Evolutionary conservation across 1,140 invertebrate genomes (phyloP).

Genomic region (Dicyema japonicum): DNA sequence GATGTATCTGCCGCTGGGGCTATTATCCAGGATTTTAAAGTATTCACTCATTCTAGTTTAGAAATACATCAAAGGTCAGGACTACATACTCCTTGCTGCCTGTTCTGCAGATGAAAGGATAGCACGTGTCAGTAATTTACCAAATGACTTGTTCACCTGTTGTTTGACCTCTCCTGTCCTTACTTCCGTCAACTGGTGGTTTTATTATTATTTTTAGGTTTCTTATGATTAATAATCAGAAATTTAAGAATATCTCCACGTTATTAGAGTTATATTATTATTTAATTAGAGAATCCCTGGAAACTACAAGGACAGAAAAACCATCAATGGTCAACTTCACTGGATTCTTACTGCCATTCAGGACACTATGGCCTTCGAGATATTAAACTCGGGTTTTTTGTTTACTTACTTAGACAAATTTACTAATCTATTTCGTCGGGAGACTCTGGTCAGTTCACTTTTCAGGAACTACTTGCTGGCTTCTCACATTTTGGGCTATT

Average conservation of each 20-base stretch:
- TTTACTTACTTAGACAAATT: conserved; percentile 37
- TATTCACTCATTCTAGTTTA: too few relatives aligned
- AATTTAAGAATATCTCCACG: conserved; percentile 2
- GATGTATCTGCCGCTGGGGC: too few relatives aligned
- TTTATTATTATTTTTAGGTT: conserved; percentile 4
- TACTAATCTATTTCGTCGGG: conserved; percentile 62
- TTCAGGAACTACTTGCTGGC: conserved; percentile 86
- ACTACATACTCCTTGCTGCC: conserved; percentile 77
- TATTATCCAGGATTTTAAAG: too few relatives aligned
- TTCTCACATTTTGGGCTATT: conserved; percentile 67
- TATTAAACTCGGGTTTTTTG: conserved; percentile 4
- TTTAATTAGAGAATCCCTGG: conserved; percentile 38
- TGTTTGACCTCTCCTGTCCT: conserved; percentile 90
- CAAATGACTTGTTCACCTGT: conserved; percentile 87
- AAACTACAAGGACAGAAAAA: conserved; percentile 58
- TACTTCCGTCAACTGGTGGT: conserved; percentile 56
- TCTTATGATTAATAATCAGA: conserved; percentile 1
- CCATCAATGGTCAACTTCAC: conserved; percentile 86
- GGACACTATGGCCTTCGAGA: conserved; percentile 53
- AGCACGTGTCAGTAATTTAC: conserved; percentile 79
- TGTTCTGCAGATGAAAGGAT: conserved; percentile 58
- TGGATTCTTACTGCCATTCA: conserved; percentile 99
- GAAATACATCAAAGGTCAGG: too few relatives aligned
- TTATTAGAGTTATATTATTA: conserved; percentile 4
- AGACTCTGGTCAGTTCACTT: conserved; percentile 76